A percentile compares a stretch with the other conserved stretches of the same genome.
phyloP scores from a whole-genome alignment of 2,888 invertebrate species.

The Rhamphomyia laevipes region DNA sequence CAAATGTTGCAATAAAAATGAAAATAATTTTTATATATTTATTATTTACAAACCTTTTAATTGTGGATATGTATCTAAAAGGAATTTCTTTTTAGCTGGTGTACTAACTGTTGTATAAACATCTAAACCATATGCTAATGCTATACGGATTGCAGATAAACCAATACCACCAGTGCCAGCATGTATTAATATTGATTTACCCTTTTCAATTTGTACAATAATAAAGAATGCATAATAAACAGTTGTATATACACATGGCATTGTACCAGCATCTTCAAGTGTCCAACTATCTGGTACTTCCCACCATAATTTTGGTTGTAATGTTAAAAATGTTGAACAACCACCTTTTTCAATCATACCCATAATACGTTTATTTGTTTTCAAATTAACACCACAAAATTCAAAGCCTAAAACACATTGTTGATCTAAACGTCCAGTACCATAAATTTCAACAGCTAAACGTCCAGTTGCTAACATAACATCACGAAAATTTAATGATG shows the following conservation, averaged over 20 bases:
- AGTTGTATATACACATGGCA: conserved; percentile 69
- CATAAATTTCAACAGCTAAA: conserved; percentile 69
- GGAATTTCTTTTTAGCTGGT: conserved; percentile 48
- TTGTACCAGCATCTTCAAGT: conserved; percentile 61
- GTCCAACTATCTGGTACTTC: conserved; percentile 59
- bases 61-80: conserved; percentile 42
- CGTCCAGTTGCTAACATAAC: conserved; percentile 90
- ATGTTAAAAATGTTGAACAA: conserved; percentile 39
- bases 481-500: conserved; percentile 87
- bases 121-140: conserved; percentile 49
- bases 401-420: conserved; percentile 60
- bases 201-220: conserved; percentile 27
- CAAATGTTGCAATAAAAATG: too few species aligned
- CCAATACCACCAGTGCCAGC: conserved; percentile 62
- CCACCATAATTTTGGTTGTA: conserved; percentile 40
- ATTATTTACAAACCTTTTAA: conserved; percentile 40
- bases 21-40: neutral
- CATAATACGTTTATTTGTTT: conserved; percentile 52
- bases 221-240: conserved; percentile 44
- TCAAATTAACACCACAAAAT: conserved; percentile 44
- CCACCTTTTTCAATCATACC: conserved; percentile 44
- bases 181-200: conserved; percentile 41
- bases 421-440: conserved; percentile 49
- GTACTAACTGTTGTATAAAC: conserved; percentile 62
- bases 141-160: conserved; percentile 64